A percentile compares a stretch with the other conserved stretches of the same genome.
These are phyloP conservation scores for Zaprionus kolodkinae DNA, from an alignment of 1,140 invertebrate species.

Conservation along the genomic window DNA sequence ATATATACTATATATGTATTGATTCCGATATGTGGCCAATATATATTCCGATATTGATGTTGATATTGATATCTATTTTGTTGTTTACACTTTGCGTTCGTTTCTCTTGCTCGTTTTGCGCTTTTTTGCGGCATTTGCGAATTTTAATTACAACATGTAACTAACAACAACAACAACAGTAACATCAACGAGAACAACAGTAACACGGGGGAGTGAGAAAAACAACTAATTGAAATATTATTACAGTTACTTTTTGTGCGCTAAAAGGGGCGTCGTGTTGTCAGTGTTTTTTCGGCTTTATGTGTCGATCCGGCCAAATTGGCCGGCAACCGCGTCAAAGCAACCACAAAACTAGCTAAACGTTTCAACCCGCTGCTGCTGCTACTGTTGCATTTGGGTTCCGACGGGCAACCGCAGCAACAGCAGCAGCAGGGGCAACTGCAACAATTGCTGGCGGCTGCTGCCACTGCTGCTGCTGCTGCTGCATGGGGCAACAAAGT, in stretches of 20 bases:
- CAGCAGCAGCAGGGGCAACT: slow-evolving; percentile 10
- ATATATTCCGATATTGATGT: background rate
- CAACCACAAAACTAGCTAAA: slow-evolving; percentile 76
- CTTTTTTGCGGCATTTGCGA: background rate
- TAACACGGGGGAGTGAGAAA: background rate
- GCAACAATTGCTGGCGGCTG: slow-evolving; percentile 23
- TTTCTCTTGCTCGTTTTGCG: background rate
- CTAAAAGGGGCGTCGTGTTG: background rate
- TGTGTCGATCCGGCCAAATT: slow-evolving; percentile 53
- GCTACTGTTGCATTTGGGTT: too few species aligned
- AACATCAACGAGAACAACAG: background rate
- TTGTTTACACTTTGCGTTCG: slow-evolving; percentile 1
- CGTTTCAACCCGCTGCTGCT: slow-evolving; percentile 3
- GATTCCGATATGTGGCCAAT: background rate
- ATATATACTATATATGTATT: background rate
- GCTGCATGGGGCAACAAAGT: slow-evolving; percentile 28
- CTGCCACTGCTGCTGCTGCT: background rate
- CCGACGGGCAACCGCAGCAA: slow-evolving; percentile 50
- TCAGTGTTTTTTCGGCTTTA: background rate
- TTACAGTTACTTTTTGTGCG: background rate
- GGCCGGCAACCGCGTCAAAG: slow-evolving; percentile 72
- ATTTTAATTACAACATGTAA: slow-evolving; percentile 3
- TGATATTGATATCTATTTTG: background rate
- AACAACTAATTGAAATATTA: slow-evolving; percentile 10
- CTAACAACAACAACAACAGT: background rate